Conservation (phyloP, 1,140 invertebrate genomes). For the Mylabris phalerata region DNA sequence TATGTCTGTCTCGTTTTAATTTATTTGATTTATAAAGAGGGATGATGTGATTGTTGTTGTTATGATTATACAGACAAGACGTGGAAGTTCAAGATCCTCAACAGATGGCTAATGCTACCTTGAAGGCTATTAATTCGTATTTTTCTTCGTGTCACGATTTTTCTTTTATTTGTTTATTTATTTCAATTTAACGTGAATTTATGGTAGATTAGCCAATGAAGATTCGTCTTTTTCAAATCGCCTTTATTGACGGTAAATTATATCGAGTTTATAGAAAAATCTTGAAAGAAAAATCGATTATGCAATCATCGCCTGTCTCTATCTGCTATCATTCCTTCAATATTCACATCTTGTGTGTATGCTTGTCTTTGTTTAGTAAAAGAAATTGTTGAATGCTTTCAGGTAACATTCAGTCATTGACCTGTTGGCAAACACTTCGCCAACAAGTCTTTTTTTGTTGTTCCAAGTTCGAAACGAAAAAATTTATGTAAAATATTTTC, state of each 20-base stretch:
- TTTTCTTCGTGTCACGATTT: slow-evolving; percentile 1
- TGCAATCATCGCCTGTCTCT: background rate
- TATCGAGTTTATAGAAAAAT: slow-evolving; percentile 2
- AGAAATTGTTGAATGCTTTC: slow-evolving; percentile 5
- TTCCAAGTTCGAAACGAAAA: background rate
- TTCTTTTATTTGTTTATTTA: slow-evolving; percentile 1
- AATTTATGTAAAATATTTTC: background rate
- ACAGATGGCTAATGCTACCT: no score
- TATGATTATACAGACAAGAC: no score
- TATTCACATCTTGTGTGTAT: background rate
- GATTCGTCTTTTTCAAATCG: no score
- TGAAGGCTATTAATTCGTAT: no score
- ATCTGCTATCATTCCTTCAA: background rate
- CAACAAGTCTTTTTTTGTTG: slow-evolving; percentile 2
- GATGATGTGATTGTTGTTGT: no score
- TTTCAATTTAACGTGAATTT: no score
- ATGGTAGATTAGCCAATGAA: no score
- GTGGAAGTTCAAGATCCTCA: no score
- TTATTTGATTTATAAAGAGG: no score
- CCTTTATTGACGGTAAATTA: no score
- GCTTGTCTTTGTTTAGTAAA: background rate
- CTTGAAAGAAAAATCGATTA: background rate
- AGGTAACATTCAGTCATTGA: background rate
- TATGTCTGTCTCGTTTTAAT: no score
- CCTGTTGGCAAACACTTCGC: background rate